phyloP scores from a whole-genome alignment of 2,888 invertebrate genomes.

The Mystacides longicornis region DNA sequence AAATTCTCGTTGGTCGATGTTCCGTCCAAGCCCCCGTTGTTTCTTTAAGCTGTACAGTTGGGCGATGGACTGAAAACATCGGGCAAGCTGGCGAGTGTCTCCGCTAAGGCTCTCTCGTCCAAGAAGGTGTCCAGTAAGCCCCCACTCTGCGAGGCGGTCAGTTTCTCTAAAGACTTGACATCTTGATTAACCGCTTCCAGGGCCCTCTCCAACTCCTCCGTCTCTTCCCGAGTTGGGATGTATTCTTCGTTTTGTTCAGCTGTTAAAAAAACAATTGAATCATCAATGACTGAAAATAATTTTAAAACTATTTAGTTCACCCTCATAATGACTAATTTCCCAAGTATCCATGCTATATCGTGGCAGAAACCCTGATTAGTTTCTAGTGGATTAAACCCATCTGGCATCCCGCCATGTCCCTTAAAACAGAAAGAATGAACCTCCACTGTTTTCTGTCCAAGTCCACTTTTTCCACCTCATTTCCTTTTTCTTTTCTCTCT shows the following conservation, averaged over 20 bases:
- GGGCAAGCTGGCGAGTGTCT: slow-evolving; percentile 42
- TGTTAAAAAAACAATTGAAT: slow-evolving; percentile 29
- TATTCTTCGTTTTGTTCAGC: slow-evolving; percentile 65
- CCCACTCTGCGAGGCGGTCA: slow-evolving; percentile 36
- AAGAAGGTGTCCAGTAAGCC: slow-evolving; percentile 52
- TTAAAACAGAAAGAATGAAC: too few relatives aligned
- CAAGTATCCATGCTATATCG: too few relatives aligned
- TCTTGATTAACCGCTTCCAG: slow-evolving; percentile 70
- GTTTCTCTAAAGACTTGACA: slow-evolving; percentile 61
- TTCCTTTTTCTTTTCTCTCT: too few relatives aligned
- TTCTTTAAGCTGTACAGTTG: slow-evolving; percentile 28
- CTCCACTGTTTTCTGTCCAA: too few relatives aligned
- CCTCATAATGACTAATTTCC: too few relatives aligned
- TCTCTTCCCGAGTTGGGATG: slow-evolving; percentile 70
- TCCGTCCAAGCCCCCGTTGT: too few relatives aligned
- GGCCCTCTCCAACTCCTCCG: slow-evolving; percentile 81
- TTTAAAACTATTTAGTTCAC: not conserved
- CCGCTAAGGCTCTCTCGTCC: slow-evolving; percentile 49
- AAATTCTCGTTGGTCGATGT: too few relatives aligned
- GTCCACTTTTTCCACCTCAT: too few relatives aligned
- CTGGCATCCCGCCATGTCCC: too few relatives aligned
- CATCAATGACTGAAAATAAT: not conserved
- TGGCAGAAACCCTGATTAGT: too few relatives aligned
- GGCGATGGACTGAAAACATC: slow-evolving; percentile 37
- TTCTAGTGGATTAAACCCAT: too few relatives aligned